These are phyloP conservation scores for Bombus superbus DNA, from an alignment of 1,140 invertebrate species.

Conservation along the genomic window DNA sequence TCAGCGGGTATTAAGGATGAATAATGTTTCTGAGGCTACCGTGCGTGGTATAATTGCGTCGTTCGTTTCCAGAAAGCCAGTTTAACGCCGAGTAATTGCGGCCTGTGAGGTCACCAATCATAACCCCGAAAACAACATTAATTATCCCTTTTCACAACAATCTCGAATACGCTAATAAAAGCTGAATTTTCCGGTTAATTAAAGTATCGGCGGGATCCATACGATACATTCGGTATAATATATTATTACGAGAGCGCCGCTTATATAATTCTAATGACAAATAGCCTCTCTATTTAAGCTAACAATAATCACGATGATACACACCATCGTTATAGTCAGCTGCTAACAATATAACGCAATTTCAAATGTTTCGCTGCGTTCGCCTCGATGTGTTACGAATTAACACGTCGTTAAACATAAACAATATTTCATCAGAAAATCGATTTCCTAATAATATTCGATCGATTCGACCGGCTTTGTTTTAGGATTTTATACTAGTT, in stretches of 20 bases:
- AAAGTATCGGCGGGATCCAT: neutral
- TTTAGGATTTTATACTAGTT: too few species aligned
- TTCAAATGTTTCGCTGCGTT: neutral
- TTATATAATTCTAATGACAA: neutral
- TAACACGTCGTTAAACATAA: neutral
- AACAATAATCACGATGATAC: neutral
- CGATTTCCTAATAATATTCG: too few species aligned
- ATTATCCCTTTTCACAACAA: constrained; percentile 17
- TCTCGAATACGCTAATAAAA: constrained; percentile 3
- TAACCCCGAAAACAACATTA: constrained; percentile 2
- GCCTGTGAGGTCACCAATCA: neutral
- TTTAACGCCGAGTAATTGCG: constrained; percentile 9
- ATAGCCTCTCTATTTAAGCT: neutral
- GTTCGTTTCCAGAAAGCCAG: neutral
- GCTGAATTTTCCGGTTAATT: constrained; percentile 19
- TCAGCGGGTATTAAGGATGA: constrained; percentile 5
- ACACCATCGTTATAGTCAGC: neutral
- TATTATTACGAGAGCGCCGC: neutral
- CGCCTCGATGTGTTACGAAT: neutral
- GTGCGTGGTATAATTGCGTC: neutral
- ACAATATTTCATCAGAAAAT: neutral
- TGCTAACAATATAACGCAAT: neutral
- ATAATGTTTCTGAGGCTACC: neutral
- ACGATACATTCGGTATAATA: neutral
- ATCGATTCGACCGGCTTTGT: too few species aligned